phyloP scores from a whole-genome alignment of 92 coral and sea anemone genomes.

The Micromussa lordhowensis region DNA sequence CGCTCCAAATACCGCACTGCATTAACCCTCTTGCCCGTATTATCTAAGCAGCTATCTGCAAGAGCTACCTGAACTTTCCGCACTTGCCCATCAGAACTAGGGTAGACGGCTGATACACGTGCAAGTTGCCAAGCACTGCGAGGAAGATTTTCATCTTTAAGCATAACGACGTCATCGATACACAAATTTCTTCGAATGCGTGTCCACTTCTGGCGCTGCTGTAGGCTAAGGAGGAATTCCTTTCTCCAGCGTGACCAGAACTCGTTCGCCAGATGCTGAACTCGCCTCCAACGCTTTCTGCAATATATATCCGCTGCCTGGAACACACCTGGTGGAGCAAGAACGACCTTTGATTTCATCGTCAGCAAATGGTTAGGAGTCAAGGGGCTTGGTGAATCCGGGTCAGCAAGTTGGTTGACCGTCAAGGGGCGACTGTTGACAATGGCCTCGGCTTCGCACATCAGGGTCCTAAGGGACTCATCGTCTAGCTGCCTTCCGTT shows the following conservation, averaged over 20 bases:
- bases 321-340: conserved; percentile 53
- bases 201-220: conserved; percentile 39
- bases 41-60: conserved; percentile 40
- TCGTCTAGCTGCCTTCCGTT: conserved; percentile 53
- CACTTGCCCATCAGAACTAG: no score
- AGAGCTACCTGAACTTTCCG: no score
- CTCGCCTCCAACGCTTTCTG: conserved; percentile 58
- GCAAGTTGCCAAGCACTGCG: conserved; percentile 51
- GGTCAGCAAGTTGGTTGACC: conserved; percentile 17
- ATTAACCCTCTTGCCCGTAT: conserved; percentile 46
- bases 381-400: conserved; percentile 42
- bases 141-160: conserved; percentile 53
- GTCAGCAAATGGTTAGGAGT: conserved; percentile 61
- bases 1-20: conserved; percentile 28
- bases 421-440: conserved; percentile 59
- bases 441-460: conserved; percentile 51
- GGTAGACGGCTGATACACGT: neutral
- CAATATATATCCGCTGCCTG: conserved; percentile 55
- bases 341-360: conserved; percentile 59
- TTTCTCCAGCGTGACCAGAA: no score
- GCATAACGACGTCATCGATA: conserved; percentile 16
- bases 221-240: neutral
- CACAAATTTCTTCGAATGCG: conserved; percentile 19
- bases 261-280: conserved; percentile 50
- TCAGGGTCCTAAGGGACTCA: conserved; percentile 8